phyloP scores from a whole-genome alignment of 2,797 vertebrate genomes.

The Alcedo quadribrachys region DNA sequence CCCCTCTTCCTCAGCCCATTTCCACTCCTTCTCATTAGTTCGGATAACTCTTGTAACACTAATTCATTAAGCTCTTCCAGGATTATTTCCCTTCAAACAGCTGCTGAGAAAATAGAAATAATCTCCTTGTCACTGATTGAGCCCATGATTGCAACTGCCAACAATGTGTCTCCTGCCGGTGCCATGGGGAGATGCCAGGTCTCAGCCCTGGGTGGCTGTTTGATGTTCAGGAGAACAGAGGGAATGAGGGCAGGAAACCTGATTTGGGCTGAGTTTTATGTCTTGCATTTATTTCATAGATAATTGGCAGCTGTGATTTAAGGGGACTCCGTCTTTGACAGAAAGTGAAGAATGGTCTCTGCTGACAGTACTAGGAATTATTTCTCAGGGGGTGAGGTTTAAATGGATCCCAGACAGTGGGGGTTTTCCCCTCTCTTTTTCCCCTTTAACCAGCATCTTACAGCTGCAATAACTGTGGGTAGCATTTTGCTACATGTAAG shows the following conservation, averaged over 20 bases:
- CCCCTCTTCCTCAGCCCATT: neutral
- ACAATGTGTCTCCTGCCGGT: neutral
- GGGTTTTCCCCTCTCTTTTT: accelerated
- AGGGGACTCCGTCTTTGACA: neutral
- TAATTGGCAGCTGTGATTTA: neutral
- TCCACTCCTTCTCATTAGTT: slow-evolving; percentile 40
- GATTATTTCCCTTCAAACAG: slow-evolving; percentile 44
- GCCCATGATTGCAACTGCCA: neutral
- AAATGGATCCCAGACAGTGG: neutral
- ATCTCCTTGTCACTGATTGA: neutral
- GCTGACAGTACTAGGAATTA: neutral
- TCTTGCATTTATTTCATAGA: neutral
- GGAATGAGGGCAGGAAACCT: neutral
- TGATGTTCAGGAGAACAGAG: slow-evolving; percentile 8
- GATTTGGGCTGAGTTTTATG: neutral
- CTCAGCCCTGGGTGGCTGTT: neutral
- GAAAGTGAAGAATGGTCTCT: neutral
- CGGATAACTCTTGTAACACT: neutral
- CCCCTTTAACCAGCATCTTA: neutral
- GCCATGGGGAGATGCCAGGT: neutral
- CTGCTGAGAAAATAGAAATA: slow-evolving; percentile 42
- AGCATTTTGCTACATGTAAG: neutral
- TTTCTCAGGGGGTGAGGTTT: neutral
- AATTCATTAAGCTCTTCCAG: slow-evolving; percentile 53
- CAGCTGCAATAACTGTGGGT: neutral